Percentiles rank a stretch among this genome's conserved stretches.
phyloP scores from a whole-genome alignment of 2,113 vertebrate genomes.

The Melanerpes formicivorus region DNA sequence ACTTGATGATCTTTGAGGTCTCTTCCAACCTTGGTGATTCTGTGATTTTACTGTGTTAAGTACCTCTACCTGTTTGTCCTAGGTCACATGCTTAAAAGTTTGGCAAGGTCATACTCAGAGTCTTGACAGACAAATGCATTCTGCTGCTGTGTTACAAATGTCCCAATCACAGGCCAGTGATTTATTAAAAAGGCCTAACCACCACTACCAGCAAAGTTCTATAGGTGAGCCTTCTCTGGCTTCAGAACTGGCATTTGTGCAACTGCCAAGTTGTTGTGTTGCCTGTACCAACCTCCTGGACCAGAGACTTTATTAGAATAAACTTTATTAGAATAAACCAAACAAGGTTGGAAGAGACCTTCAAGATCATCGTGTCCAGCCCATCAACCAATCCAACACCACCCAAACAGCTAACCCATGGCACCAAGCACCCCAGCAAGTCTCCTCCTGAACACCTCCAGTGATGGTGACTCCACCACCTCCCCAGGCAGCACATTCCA shows the following conservation, averaged over 20 bases:
- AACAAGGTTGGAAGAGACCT: too few relatives aligned
- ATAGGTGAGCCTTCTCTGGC: not conserved
- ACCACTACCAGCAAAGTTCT: not conserved
- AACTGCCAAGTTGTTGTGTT: not conserved
- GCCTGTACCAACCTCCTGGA: not conserved
- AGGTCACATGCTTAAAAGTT: not conserved
- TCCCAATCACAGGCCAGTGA: not conserved
- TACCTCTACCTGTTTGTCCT: not conserved
- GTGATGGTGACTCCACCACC: too few relatives aligned
- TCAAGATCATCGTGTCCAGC: too few relatives aligned
- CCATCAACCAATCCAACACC: too few relatives aligned
- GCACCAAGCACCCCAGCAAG: too few relatives aligned
- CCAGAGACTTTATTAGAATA: too few relatives aligned
- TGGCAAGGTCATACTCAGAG: not conserved
- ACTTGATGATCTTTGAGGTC: too few relatives aligned
- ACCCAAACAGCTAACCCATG: too few relatives aligned
- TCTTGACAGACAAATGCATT: not conserved
- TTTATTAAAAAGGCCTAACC: not conserved
- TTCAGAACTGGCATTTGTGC: not conserved
- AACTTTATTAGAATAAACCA: too few relatives aligned
- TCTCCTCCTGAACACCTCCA: too few relatives aligned
- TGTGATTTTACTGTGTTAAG: not conserved
- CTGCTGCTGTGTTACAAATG: not conserved
- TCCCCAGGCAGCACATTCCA: too few relatives aligned
- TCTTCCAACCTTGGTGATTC: too few relatives aligned